These are phyloP conservation scores for Synergus laeviventris DNA, from an alignment of 2,888 invertebrate genomes.

Conservation along the genomic window DNA sequence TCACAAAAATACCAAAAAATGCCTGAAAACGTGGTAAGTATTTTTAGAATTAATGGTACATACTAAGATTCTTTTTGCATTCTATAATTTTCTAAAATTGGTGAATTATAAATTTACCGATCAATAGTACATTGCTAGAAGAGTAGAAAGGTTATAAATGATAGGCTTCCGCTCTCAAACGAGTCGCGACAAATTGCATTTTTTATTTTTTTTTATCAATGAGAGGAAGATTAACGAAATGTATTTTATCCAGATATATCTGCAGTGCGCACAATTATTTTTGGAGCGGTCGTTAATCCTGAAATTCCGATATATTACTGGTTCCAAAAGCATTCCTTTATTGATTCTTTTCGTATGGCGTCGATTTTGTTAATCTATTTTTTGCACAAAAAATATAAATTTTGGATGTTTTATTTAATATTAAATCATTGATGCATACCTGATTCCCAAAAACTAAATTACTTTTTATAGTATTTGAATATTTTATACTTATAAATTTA, in stretches of 20 bases:
- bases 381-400: not conserved
- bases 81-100: too few species aligned
- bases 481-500: not conserved
- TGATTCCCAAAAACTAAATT: not conserved
- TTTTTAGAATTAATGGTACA: not conserved
- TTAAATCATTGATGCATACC: not conserved
- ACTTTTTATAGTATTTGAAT: too few species aligned
- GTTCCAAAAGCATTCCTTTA: not conserved
- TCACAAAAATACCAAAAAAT: conserved; percentile 55
- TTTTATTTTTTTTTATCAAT: not conserved
- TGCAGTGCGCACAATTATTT: not conserved
- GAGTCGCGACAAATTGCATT: not conserved
- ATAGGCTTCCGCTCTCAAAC: not conserved
- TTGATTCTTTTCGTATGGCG: conserved; percentile 17
- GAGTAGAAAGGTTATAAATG: conserved; percentile 11
- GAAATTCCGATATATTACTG: not conserved
- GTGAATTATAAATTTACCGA: not conserved
- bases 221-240: not conserved
- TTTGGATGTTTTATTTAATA: not conserved
- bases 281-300: not conserved
- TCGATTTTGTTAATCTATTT: not conserved
- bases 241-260: not conserved
- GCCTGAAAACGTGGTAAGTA: conserved; percentile 68
- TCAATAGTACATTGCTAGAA: not conserved
- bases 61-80: too few species aligned